These are phyloP conservation scores for Hylaea fasciaria DNA, from an alignment of 2,888 invertebrate genomes.

Conservation along the genomic window DNA sequence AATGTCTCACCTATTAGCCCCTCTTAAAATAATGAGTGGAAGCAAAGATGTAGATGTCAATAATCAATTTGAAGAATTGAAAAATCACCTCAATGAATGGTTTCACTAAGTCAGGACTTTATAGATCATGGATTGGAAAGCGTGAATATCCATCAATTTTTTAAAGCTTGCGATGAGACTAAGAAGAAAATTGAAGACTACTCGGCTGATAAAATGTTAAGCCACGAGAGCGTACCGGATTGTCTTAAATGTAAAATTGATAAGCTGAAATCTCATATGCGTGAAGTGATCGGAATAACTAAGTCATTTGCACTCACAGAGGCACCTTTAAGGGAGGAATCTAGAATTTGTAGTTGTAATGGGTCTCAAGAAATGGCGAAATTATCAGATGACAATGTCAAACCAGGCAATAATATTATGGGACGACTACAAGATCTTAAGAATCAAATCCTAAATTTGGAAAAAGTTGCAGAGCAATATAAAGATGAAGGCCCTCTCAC, in stretches of 20 bases:
- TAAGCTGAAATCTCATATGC: constrained; percentile 6
- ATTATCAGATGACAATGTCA: background rate
- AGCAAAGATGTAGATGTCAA: background rate
- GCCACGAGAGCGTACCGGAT: background rate
- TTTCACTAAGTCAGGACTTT: constrained; percentile 44
- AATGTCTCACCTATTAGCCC: no score
- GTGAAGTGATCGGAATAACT: constrained; percentile 8
- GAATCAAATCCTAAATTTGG: constrained; percentile 48
- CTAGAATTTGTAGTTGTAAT: no score
- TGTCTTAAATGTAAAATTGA: constrained; percentile 20
- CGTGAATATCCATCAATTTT: constrained; percentile 42
- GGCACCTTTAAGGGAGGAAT: background rate
- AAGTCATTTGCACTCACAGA: background rate
- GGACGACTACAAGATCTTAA: constrained; percentile 42
- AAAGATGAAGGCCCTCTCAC: constrained; percentile 39
- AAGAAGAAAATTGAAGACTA: constrained; percentile 41
- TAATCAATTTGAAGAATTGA: constrained; percentile 38
- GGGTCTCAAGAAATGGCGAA: no score
- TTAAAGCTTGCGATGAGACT: constrained; percentile 47
- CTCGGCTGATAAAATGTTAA: constrained; percentile 18
- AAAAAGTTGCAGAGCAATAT: constrained; percentile 47
- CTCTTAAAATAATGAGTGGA: background rate
- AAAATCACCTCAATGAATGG: constrained; percentile 44
- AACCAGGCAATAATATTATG: background rate
- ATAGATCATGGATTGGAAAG: constrained; percentile 41